Base-by-base conservation (phyloP, 2,888 invertebrate genomes). In the Platycheirus rosarum region DNA sequence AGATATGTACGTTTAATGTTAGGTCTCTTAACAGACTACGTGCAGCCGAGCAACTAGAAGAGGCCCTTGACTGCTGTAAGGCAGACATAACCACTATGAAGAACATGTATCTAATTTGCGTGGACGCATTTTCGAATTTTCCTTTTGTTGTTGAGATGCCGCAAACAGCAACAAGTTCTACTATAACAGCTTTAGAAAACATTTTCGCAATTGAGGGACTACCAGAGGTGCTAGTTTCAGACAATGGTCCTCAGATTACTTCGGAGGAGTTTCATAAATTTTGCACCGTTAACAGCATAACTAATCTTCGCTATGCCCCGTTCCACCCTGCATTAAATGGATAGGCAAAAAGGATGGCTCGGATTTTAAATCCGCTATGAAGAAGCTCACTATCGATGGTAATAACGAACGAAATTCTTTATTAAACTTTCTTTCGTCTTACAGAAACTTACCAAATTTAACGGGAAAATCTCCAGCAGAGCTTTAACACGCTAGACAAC, bases 121-220 rank as follows among this genome's bases (percentile, higher is more conserved):
- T n/a, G n/a, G n/a, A n/a, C n/a, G n/a, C n/a, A n/a, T n/a, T n/a
- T n/a, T n/a, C n/a, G n/a, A n/a, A n/a, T 44, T 63, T 63, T 42
- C 62, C 51, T 9, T 73, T 29, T 29, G 2, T 63, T 9, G 35
- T 63, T 18, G 11, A 46, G 9, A 71, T 71, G 53, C 42, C 26
- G 18, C 53, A 26, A 5, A 86, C 75, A 1, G 85, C 84, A 0
- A 20, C 87, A 0, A 69, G 69, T 1, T 55, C 62, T 14, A 78
- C 69, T 7, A 68, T 84, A 8, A 32, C 66, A 44, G 73, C 76
- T 35, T 66, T 84, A 16, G 70, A 75, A 49, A 69, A 77, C 32
- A 79, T 74, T 18, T 86, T 86, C 79, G 77, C 86, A 14, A 73
- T 85, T n/a, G 85, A 85, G 65, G 86, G 86, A 6, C 49, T 86